Base-by-base conservation (phyloP, 2,113 vertebrate genomes). In the Fulmarus glacialis region DNA sequence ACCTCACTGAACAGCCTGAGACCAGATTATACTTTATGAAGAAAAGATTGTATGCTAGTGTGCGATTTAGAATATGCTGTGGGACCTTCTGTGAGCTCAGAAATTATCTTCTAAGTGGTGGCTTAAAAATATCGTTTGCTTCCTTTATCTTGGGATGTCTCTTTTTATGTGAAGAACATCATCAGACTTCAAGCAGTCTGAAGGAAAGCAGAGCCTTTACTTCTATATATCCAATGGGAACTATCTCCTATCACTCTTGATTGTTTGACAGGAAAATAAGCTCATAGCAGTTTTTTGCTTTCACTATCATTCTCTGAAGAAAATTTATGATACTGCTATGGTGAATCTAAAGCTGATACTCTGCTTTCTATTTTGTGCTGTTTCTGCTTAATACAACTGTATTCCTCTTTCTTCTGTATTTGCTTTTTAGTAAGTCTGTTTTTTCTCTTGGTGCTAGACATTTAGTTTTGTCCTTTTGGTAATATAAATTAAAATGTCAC, bases 401-500 rank as follows among this genome's bases (percentile, higher is more conserved):
- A 50, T 71, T 87, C 18, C 10, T 29, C 15, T 81, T 60, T 71
- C 30, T 82, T 68, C 34, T 9, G 0, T 29, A 21, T 55, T 63
- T 63, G 8, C 12, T 55, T 42, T 84, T 72, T 34, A 58, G 8
- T 32, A 64, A 73, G 12, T 73, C 71, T 82, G n/a, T 1, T 48
- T 95, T 42, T 89, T 67, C 38, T 71, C 43, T 71, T 74, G 14
- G 4, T 72, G 34, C 8, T 52, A 75, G 80, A 70, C 50, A 89
- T 74, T 74, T 71, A 50, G 15, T 58, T 82, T 67, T 82, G 38
- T 78, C 29, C 8, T 87, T 92, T 71, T 59, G 38, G 23, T 77
- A 72, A 30, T 60, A 58, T 21, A 82, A 87, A 90, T 94, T 80
- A 85, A 96, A 94, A 96, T 90, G 52, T 82, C 66, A 75, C 26